Evolutionary conservation across 2,888 invertebrate species (phyloP).

Genomic region (Lathronympha strigana): DNA sequence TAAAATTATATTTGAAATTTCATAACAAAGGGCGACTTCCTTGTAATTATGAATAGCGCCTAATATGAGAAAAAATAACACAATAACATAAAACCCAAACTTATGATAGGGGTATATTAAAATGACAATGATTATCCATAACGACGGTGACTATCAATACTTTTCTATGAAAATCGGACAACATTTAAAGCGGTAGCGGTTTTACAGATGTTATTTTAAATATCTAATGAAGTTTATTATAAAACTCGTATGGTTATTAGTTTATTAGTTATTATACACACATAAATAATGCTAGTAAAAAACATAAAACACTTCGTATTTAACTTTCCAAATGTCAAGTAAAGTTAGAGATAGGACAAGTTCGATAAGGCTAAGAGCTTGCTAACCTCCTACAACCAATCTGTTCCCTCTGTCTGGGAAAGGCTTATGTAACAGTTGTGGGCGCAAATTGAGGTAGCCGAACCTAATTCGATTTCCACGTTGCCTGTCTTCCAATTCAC

Average conservation of each 20-base stretch:
- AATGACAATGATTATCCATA: conserved; percentile 13
- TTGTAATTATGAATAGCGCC: too few species aligned
- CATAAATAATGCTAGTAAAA: background rate
- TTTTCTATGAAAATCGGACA: conserved; percentile 46
- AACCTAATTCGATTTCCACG: background rate
- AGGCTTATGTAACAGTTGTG: conserved; percentile 2
- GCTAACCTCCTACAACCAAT: background rate
- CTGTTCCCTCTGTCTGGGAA: background rate
- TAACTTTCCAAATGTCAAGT: too few species aligned
- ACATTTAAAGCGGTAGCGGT: conserved; percentile 57
- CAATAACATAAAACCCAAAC: background rate
- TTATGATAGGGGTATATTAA: background rate
- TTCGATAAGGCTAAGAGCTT: background rate
- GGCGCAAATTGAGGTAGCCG: conserved; percentile 4
- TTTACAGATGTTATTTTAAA: conserved; percentile 23
- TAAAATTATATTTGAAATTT: too few species aligned
- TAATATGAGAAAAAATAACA: background rate
- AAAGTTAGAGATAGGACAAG: background rate
- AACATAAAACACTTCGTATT: background rate
- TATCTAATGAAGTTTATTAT: conserved; percentile 9
- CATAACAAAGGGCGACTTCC: too few species aligned
- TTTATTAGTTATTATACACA: too few species aligned
- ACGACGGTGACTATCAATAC: conserved; percentile 10
- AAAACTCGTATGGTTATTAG: background rate
- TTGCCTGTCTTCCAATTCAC: too few species aligned